Evolutionary conservation across 2,888 invertebrate species (phyloP).

Genomic region (Cheilosia pagana): DNA sequence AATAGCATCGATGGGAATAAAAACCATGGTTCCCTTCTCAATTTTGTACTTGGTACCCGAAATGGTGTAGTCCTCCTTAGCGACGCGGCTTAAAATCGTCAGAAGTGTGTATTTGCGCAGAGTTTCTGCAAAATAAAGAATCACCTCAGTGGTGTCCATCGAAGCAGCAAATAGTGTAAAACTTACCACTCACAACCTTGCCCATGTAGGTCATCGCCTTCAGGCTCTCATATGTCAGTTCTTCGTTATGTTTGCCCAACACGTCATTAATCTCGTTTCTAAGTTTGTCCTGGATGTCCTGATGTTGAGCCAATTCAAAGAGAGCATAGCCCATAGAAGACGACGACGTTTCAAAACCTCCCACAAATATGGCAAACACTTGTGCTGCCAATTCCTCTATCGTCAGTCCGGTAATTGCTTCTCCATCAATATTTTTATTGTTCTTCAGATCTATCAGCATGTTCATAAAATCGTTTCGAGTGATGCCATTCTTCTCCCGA

Average conservation of each 20-base stretch:
- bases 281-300: conserved; percentile 78
- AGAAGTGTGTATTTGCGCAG: conserved; percentile 85
- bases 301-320: conserved; percentile 80
- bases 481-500: conserved; percentile 82
- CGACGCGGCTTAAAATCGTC: conserved; percentile 74
- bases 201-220: conserved; percentile 80
- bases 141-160: too few relatives aligned
- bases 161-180: background rate
- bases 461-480: conserved; percentile 85
- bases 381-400: conserved; percentile 81
- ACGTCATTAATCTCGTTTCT: conserved; percentile 77
- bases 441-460: conserved; percentile 84
- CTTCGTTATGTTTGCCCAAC: conserved; percentile 75
- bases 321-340: conserved; percentile 85
- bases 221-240: conserved; percentile 79
- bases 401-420: conserved; percentile 59
- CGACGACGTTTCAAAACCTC: conserved; percentile 87
- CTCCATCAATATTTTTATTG: conserved; percentile 79
- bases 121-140: conserved; percentile 82
- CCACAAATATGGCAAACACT: conserved; percentile 80
- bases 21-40: conserved; percentile 84
- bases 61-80: conserved; percentile 32
- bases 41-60: conserved; percentile 83
- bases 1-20: conserved; percentile 84
- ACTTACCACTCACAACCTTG: conserved; percentile 79